These are phyloP conservation scores for Ameiurus melas DNA, from an alignment of 2,113 vertebrate genomes.

Conservation along the genomic window DNA sequence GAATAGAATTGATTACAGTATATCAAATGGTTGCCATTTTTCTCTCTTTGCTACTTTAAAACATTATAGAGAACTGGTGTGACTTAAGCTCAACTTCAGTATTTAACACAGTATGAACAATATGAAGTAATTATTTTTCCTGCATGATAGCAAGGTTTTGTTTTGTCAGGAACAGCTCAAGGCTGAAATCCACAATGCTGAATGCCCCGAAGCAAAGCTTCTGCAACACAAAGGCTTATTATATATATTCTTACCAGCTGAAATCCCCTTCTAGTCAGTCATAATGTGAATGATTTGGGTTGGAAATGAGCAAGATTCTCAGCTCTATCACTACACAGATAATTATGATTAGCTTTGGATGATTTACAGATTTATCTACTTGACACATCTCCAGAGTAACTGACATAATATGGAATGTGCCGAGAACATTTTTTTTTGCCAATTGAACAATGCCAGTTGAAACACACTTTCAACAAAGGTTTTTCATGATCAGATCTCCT, in stretches of 20 bases:
- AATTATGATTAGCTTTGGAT: background rate
- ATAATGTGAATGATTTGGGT: constrained; percentile 29
- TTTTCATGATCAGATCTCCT: background rate
- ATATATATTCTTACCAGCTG: constrained; percentile 12
- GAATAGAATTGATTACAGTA: constrained; percentile 4
- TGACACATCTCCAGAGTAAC: background rate
- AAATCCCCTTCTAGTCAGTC: constrained; percentile 20
- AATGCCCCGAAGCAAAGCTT: constrained; percentile 39
- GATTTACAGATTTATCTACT: background rate
- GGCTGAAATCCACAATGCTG: constrained; percentile 40
- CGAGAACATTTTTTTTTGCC: no score
- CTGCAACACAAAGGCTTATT: constrained; percentile 29
- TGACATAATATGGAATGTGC: background rate
- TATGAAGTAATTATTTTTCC: constrained; percentile 37
- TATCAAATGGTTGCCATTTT: constrained; percentile 13
- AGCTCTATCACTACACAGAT: background rate
- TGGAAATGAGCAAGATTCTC: constrained; percentile 7
- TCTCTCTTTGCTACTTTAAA: background rate
- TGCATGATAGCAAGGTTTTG: constrained; percentile 39
- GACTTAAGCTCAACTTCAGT: background rate
- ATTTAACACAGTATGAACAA: constrained; percentile 25
- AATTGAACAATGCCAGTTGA: background rate
- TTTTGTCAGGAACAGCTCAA: constrained; percentile 46
- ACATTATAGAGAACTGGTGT: background rate
- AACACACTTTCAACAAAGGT: background rate